phyloP scores from a whole-genome alignment of 2,797 vertebrate species.

The Labroides dimidiatus region DNA sequence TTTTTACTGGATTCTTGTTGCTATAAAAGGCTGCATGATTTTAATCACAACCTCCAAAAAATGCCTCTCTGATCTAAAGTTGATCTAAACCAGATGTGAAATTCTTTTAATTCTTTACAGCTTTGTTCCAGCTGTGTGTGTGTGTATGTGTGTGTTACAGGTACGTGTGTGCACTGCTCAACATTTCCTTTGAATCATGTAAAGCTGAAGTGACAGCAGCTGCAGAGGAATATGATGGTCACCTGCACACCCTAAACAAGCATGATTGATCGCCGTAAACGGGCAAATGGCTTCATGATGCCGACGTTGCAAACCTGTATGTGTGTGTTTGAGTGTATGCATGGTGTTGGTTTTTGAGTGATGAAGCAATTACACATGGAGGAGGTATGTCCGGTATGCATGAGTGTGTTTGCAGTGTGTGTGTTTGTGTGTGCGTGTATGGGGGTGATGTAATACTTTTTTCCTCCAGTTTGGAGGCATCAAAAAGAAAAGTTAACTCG shows the following conservation, averaged over 20 bases:
- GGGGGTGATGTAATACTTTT: conserved; percentile 8
- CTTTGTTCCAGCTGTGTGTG: conserved; percentile 43
- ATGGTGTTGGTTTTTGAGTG: not conserved
- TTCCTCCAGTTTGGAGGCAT: not conserved
- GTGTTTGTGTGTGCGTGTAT: conserved; percentile 6
- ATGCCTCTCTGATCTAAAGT: conserved; percentile 13
- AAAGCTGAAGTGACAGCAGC: conserved; percentile 60
- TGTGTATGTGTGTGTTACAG: not conserved
- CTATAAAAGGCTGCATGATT: conserved; percentile 3
- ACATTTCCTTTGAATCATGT: conserved; percentile 41
- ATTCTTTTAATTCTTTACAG: conserved; percentile 60
- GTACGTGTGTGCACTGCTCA: conserved; percentile 36
- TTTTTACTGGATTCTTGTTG: conserved; percentile 1
- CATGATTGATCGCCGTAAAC: conserved; percentile 69
- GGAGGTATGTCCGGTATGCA: conserved; percentile 26
- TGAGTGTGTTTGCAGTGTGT: too few species aligned
- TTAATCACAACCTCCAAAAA: conserved; percentile 13
- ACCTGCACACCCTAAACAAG: conserved; percentile 58
- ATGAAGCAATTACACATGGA: conserved; percentile 29
- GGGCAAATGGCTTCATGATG: conserved; percentile 68
- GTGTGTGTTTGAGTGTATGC: conserved; percentile 17
- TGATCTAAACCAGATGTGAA: conserved; percentile 65
- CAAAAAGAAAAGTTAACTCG: too few species aligned
- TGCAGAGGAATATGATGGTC: conserved; percentile 54
- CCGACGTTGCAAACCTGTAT: not conserved